Evolutionary conservation across 2,888 invertebrate genomes (phyloP).

Genomic region (Leptogaster cylindrica): DNA sequence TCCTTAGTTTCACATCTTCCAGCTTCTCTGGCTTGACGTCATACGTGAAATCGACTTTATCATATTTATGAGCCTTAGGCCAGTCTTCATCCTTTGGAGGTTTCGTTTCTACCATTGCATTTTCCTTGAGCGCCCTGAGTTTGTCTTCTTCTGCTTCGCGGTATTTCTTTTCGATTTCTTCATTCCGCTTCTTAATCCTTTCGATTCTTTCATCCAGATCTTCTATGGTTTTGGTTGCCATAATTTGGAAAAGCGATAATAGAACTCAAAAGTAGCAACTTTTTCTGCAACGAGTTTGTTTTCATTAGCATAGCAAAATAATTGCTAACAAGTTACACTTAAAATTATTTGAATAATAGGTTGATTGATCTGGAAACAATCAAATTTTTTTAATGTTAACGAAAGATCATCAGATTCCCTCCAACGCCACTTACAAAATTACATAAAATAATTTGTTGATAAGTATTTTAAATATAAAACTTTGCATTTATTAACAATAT

Average conservation of each 20-base stretch:
- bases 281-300: no score
- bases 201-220: slow-evolving; percentile 50
- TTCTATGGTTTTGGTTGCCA: slow-evolving; percentile 47
- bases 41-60: slow-evolving; percentile 61
- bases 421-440: no score
- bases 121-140: slow-evolving; percentile 60
- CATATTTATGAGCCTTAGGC: slow-evolving; percentile 63
- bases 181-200: slow-evolving; percentile 49
- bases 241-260: neutral
- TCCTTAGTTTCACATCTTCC: slow-evolving; percentile 47
- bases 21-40: slow-evolving; percentile 49
- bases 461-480: no score
- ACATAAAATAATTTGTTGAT: no score
- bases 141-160: slow-evolving; percentile 62
- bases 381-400: no score
- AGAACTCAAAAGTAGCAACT: no score
- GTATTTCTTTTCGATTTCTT: slow-evolving; percentile 49
- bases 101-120: slow-evolving; percentile 60
- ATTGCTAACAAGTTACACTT: neutral
- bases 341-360: no score
- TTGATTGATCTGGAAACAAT: no score
- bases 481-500: no score
- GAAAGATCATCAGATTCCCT: no score
- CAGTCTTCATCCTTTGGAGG: slow-evolving; percentile 58
- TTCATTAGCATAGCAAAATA: neutral